A percentile compares a stretch with the other conserved stretches of the same genome.
These are phyloP conservation scores for Microplitis mediator DNA, from an alignment of 1,140 invertebrate species.

Conservation along the genomic window DNA sequence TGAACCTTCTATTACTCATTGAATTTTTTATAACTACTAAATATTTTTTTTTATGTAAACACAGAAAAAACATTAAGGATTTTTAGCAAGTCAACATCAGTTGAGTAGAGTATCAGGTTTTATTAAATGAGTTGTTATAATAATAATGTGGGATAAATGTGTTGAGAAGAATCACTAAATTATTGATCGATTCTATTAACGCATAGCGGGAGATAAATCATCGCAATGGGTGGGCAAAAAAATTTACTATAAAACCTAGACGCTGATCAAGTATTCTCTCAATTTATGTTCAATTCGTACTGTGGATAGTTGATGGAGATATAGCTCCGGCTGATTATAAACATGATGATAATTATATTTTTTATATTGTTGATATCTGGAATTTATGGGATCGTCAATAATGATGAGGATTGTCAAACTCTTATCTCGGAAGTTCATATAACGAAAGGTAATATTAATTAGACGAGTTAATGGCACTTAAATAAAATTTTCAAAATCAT, in stretches of 20 bases:
- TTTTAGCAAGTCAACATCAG: no score
- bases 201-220: slow-evolving; percentile 47
- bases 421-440: slow-evolving; percentile 80
- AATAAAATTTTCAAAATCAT: slow-evolving; percentile 20
- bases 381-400: background rate
- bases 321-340: background rate
- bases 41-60: no score
- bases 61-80: no score
- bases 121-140: no score
- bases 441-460: slow-evolving; percentile 69
- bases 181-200: slow-evolving; percentile 40
- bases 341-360: background rate
- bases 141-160: background rate
- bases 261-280: no score
- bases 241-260: slow-evolving; percentile 53
- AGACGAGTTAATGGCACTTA: background rate
- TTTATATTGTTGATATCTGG: background rate
- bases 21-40: no score
- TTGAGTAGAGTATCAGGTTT: no score
- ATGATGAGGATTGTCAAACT: slow-evolving; percentile 73
- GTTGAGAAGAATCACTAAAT: background rate
- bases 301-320: no score
- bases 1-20: no score
- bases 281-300: background rate
- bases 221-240: slow-evolving; percentile 33